phyloP scores from a whole-genome alignment of 2,888 invertebrate species.

The Trachelus stipa region DNA sequence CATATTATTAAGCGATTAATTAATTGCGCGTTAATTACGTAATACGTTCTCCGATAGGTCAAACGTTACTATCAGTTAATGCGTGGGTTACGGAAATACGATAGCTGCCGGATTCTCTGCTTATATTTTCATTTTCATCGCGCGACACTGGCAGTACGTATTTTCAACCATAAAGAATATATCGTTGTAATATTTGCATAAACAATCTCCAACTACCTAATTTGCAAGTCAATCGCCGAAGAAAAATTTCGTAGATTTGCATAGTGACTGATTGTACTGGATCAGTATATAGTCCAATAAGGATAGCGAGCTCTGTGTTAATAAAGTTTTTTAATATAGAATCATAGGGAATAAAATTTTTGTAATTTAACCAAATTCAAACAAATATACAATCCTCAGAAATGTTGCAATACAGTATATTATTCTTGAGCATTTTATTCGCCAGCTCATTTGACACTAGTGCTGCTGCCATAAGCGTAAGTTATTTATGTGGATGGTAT shows the following conservation, averaged over 20 bases:
- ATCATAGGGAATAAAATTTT: not conserved
- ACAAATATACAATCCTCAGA: not conserved
- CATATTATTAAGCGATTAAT: not conserved
- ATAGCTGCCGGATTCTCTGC: constrained; percentile 1
- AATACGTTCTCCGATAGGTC: not conserved
- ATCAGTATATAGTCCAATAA: not conserved
- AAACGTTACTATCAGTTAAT: not conserved
- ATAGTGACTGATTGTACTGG: not conserved
- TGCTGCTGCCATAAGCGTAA: not conserved
- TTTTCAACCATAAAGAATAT: not conserved
- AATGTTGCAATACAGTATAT: not conserved
- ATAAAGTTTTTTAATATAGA: not conserved
- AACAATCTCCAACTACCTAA: not conserved
- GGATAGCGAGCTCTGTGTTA: not conserved
- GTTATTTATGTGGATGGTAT: not conserved
- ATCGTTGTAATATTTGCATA: not conserved
- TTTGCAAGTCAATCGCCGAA: not conserved
- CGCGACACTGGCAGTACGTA: not conserved
- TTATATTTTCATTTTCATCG: not conserved
- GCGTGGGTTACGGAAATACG: constrained; percentile 18
- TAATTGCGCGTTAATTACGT: not conserved
- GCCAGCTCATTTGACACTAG: not conserved
- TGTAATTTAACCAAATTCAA: not conserved
- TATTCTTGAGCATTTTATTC: not conserved
- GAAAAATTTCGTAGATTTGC: not conserved